Base-by-base conservation (phyloP, 1,140 invertebrate species). In the Reticulitermes speratus region DNA sequence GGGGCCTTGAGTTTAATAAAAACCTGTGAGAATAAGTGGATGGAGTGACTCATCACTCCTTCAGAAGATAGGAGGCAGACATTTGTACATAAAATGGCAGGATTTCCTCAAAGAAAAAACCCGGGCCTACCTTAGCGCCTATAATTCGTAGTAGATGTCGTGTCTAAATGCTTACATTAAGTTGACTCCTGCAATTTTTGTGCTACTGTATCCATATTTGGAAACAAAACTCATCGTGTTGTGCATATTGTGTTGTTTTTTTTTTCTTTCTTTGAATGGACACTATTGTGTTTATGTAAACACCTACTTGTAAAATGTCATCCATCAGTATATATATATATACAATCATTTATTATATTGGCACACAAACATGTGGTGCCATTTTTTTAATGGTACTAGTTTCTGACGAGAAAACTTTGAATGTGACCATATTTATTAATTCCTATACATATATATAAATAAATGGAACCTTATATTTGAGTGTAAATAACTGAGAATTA, bases 351-450 rank as follows among this genome's bases (percentile, higher is more conserved):
- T 25, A 84, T 55, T 30, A 84, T 52, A 84, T 48, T 38, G 48
- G 11, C 3, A 65, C 84, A 52, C 48, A 84, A 59, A 84, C 48
- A 55, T 32, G 30, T 55, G n/a, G 30, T n/a, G n/a, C 48, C 30
- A 84, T 30, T 25, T 55, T 19, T 30, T 55, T 45, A 65, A 32
- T 38, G 45, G 44, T 16, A 16, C 30, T 44, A 5, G 30, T 25
- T 52, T 55, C 84, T 84, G 84, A 84, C 84, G 55, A 32, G 59
- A 55, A 84, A 84, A 84, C 48, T 84, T 84, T 84, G 59, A 84
- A 65, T 84, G 84, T 84, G 59, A 84, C 84, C 45, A 84, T 84
- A 84, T 84, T 84, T 84, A 84, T 84, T 84, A 84, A 75, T 75
- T 75, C 65, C 65, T 75, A 75, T 75, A 75, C 9, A 75, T 75